Percentiles rank a stretch among this genome's conserved stretches.
Evolutionary conservation across 2,888 invertebrate genomes (phyloP).

Genomic region (Saturnia japonica): DNA sequence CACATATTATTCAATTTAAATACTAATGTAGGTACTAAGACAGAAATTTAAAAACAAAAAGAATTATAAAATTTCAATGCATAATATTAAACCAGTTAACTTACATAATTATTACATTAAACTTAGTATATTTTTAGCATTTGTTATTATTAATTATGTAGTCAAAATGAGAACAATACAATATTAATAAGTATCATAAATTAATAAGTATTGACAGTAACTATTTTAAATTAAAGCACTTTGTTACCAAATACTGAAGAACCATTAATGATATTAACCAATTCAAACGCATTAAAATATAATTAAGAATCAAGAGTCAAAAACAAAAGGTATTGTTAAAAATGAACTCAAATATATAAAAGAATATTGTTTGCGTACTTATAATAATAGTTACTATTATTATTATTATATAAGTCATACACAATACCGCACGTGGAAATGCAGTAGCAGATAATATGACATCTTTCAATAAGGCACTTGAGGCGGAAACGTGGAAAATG

Average conservation of each 20-base stretch:
- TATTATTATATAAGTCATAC: constrained; percentile 1
- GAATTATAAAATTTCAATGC: background rate
- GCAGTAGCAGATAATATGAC: constrained; percentile 43
- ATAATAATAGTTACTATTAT: background rate
- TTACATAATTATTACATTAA: background rate
- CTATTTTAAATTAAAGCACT: background rate
- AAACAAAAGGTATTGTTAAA: background rate
- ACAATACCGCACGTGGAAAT: constrained; percentile 20
- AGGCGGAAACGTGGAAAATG: constrained; percentile 80
- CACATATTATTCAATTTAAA: constrained; percentile 17
- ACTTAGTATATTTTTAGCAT: background rate
- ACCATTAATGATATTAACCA: background rate
- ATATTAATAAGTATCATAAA: background rate
- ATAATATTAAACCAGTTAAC: background rate
- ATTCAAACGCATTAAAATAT: background rate
- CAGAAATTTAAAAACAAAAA: background rate
- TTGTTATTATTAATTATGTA: background rate
- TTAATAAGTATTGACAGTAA: background rate
- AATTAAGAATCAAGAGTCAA: background rate
- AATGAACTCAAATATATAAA: background rate
- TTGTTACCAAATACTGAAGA: background rate
- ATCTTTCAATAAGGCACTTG: constrained; percentile 75
- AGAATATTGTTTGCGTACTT: background rate
- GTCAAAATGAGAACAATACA: background rate
- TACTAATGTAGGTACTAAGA: constrained; percentile 5